Evolutionary conservation across 1,140 invertebrate genomes (phyloP).

Genomic region (Chironomus tepperi): DNA sequence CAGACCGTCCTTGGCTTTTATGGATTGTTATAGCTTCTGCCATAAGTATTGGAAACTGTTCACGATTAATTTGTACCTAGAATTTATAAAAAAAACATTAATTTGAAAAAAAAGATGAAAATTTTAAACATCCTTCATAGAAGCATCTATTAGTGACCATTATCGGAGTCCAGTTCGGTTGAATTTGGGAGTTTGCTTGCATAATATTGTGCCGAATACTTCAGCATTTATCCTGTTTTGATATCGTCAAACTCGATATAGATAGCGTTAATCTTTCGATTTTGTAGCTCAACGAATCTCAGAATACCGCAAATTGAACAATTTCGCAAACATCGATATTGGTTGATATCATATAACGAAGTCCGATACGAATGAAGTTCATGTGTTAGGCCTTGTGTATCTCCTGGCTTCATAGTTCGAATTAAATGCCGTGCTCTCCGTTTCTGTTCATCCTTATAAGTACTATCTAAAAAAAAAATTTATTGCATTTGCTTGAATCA

Average conservation of each 20-base stretch:
- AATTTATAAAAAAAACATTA: no score
- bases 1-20: not conserved
- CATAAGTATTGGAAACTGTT: not conserved
- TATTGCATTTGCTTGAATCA: not conserved
- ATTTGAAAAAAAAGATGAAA: no score
- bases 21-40: not conserved
- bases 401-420: not conserved
- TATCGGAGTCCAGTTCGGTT: not conserved
- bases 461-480: not conserved
- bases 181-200: not conserved
- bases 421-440: not conserved
- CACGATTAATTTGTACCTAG: not conserved
- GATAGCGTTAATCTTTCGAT: not conserved
- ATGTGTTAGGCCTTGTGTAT: not conserved
- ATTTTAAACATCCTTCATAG: no score
- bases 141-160: not conserved
- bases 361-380: not conserved
- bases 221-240: not conserved
- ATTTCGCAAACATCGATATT: constrained; percentile 16
- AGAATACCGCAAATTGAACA: not conserved
- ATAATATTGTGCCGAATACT: not conserved
- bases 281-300: not conserved
- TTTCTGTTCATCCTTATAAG: not conserved
- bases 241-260: not conserved
- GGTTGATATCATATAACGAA: not conserved